phyloP scores from a whole-genome alignment of 2,888 invertebrate species.

The Clusia tigrina region DNA sequence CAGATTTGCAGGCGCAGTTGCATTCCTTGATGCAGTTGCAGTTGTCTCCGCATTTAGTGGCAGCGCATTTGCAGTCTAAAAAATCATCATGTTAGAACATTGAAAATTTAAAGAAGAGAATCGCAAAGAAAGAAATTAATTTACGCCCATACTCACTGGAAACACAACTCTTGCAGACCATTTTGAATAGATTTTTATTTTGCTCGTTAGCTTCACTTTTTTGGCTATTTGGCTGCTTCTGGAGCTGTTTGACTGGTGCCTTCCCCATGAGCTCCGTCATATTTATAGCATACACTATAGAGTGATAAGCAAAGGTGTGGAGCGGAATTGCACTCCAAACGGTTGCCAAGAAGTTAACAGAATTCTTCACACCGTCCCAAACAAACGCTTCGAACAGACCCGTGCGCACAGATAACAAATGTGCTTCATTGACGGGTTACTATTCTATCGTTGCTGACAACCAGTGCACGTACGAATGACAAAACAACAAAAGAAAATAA shows the following conservation, averaged over 20 bases:
- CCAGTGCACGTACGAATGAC: no score
- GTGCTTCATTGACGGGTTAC: no score
- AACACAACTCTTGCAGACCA: constrained; percentile 51
- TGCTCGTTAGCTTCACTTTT: no score
- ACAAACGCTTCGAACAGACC: no score
- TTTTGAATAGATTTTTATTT: constrained; percentile 30
- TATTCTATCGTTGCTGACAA: no score
- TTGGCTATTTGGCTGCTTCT: constrained; percentile 23
- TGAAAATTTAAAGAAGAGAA: no score
- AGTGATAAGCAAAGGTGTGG: neutral
- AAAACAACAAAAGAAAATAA: no score
- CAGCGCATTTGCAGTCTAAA: constrained; percentile 49
- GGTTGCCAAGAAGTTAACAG: no score
- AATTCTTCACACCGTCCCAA: no score
- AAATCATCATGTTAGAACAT: no score
- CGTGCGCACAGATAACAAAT: no score
- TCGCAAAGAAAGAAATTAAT: no score
- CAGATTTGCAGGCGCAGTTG: constrained; percentile 49
- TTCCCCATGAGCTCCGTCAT: constrained; percentile 9
- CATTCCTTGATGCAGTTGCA: constrained; percentile 50
- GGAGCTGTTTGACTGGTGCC: constrained; percentile 2
- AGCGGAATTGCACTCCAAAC: constrained; percentile 1
- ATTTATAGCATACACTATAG: constrained; percentile 37
- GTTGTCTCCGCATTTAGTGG: constrained; percentile 49
- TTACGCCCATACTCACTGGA: constrained; percentile 51